Evolutionary conservation across 2,113 vertebrate genomes (phyloP).

Genomic region (Chloropsis hardwickii): DNA sequence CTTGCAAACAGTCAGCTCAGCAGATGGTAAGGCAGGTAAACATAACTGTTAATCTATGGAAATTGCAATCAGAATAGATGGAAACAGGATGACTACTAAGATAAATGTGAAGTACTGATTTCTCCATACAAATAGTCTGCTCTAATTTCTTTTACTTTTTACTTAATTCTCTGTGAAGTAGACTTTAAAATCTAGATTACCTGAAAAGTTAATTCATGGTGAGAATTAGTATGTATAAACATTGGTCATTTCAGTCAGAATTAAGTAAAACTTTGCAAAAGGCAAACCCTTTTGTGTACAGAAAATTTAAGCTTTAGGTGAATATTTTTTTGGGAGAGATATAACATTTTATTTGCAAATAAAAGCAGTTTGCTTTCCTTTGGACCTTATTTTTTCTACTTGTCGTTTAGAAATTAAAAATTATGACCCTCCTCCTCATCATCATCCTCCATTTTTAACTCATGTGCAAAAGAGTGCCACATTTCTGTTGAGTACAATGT

Average conservation of each 20-base stretch:
- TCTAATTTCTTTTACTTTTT: background rate
- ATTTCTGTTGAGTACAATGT: background rate
- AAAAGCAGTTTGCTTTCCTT: background rate
- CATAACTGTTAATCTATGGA: background rate
- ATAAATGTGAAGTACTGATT: background rate
- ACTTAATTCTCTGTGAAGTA: background rate
- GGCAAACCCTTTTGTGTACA: background rate
- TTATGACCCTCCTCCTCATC: background rate
- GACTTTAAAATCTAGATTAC: background rate
- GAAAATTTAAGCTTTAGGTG: background rate
- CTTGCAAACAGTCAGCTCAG: background rate
- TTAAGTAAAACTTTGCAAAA: background rate
- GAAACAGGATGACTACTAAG: background rate
- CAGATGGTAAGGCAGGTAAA: conserved; percentile 16
- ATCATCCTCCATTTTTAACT: background rate
- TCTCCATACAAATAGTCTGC: background rate
- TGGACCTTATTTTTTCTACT: background rate
- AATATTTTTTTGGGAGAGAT: background rate
- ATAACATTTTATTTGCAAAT: background rate
- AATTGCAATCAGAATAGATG: background rate
- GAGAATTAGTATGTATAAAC: background rate
- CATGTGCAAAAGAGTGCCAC: background rate
- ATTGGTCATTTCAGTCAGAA: background rate
- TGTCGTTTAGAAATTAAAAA: background rate
- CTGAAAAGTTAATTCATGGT: background rate